Conservation (phyloP, 2,888 invertebrate species). For the Trissoscelio sp. region DNA sequence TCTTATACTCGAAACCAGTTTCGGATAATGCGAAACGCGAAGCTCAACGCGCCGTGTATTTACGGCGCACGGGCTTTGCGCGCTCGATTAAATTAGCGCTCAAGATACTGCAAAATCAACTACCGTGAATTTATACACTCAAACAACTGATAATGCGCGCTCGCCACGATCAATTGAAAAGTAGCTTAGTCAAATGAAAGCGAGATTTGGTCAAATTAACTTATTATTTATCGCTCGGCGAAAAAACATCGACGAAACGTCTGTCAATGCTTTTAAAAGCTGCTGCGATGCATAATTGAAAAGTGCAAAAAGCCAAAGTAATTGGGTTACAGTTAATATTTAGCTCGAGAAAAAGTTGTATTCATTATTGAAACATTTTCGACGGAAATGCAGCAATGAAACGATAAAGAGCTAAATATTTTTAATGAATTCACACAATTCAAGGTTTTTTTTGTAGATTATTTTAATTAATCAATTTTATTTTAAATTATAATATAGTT, state of each 20-base stretch:
- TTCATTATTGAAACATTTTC: neutral
- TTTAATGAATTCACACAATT: neutral
- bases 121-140: slow-evolving; percentile 43
- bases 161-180: slow-evolving; percentile 24
- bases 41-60: slow-evolving; percentile 28
- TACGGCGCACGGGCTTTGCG: slow-evolving; percentile 30
- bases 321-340: neutral
- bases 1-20: slow-evolving; percentile 39
- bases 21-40: slow-evolving; percentile 43
- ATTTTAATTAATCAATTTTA: too few species aligned
- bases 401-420: neutral
- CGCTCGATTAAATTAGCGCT: slow-evolving; percentile 54
- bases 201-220: slow-evolving; percentile 31
- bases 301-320: neutral
- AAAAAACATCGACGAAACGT: too few species aligned
- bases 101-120: slow-evolving; percentile 39
- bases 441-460: neutral
- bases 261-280: too few species aligned
- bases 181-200: slow-evolving; percentile 16
- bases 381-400: neutral
- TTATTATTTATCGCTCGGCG: slow-evolving; percentile 7
- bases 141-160: slow-evolving; percentile 29
- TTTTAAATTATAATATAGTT: too few species aligned
- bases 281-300: too few species aligned
- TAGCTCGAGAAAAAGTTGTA: neutral